These are phyloP conservation scores for Atrichornis clamosus DNA, from an alignment of 2,113 vertebrate species.

Conservation along the genomic window DNA sequence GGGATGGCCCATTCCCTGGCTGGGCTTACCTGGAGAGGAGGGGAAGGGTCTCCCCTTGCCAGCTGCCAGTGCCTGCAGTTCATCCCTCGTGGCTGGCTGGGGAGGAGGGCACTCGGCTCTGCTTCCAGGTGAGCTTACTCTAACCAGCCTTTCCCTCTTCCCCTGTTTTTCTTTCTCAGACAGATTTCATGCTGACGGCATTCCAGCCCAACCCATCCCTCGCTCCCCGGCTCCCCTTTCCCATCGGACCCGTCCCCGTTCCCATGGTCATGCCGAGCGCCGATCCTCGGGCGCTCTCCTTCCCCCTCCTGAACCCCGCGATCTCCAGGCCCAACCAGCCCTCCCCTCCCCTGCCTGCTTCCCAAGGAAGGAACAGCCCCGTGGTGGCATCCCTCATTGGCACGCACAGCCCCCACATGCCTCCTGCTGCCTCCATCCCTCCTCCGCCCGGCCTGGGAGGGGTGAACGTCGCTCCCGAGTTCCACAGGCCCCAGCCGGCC, in stretches of 20 bases:
- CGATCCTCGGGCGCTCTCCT: conserved; percentile 74
- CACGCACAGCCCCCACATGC: conserved; percentile 65
- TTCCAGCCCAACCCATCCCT: conserved; percentile 68
- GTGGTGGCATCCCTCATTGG: conserved; percentile 47
- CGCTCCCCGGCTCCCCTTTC: conserved; percentile 74
- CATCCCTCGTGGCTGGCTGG: fast-evolving
- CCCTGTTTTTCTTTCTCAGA: conserved; percentile 61
- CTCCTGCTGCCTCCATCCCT: conserved; percentile 59
- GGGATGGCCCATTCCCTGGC: not conserved
- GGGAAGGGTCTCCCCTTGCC: not conserved
- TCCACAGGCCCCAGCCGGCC: conserved; percentile 65
- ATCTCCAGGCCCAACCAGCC: conserved; percentile 69
- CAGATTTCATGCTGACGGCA: conserved; percentile 77
- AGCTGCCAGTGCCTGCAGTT: not conserved
- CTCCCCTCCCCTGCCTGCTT: conserved; percentile 59
- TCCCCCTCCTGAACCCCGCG: conserved; percentile 71
- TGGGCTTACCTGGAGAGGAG: not conserved
- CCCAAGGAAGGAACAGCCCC: conserved; percentile 63
- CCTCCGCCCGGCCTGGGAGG: conserved; percentile 71
- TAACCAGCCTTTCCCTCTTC: not conserved
- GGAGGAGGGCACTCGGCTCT: fast-evolving
- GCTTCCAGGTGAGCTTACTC: not conserved
- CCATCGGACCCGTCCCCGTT: conserved; percentile 74
- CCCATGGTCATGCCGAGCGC: conserved; percentile 81
- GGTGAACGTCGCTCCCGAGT: conserved; percentile 49